A percentile compares a stretch with the other conserved stretches of the same genome.
These are phyloP conservation scores for Drosophila hydei DNA, from an alignment of 1,140 invertebrate species.

Conservation along the genomic window DNA sequence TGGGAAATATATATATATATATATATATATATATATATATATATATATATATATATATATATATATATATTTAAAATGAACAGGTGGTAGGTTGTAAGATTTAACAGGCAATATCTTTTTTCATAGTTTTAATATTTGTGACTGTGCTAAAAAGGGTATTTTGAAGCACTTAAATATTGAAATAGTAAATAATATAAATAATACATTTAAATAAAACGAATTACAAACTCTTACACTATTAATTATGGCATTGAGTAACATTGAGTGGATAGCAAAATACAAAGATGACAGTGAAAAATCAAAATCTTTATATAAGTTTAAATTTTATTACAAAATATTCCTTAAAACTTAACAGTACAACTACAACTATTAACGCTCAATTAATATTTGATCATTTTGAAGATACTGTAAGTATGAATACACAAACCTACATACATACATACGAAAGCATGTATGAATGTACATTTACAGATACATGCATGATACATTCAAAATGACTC, in stretches of 20 bases:
- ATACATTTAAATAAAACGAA: conserved; percentile 18
- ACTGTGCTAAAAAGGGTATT: conserved; percentile 21
- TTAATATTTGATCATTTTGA: conserved; percentile 73
- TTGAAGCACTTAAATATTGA: conserved; percentile 18
- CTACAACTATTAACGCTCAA: conserved; percentile 66
- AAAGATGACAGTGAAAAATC: conserved; percentile 20
- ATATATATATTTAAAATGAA: background rate
- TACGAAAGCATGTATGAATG: background rate
- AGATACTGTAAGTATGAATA: conserved; percentile 45
- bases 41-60: conserved; percentile 4
- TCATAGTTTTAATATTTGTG: conserved; percentile 23
- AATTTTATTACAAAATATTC: conserved; percentile 74
- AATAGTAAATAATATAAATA: conserved; percentile 25
- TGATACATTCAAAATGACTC: conserved; percentile 51
- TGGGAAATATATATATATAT: no score
- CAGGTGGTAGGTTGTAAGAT: background rate
- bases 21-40: no score
- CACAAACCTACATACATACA: conserved; percentile 14
- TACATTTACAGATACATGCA: conserved; percentile 12
- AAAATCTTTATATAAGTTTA: conserved; percentile 66
- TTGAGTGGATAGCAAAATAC: conserved; percentile 14
- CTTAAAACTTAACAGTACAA: conserved; percentile 75
- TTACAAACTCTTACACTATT: conserved; percentile 22
- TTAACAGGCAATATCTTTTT: conserved; percentile 11
- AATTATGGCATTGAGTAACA: conserved; percentile 22